Evolutionary conservation across 53 echinoderm and acorn worm genomes (phyloP).

Genomic region (Temnopleurus reevesii): DNA sequence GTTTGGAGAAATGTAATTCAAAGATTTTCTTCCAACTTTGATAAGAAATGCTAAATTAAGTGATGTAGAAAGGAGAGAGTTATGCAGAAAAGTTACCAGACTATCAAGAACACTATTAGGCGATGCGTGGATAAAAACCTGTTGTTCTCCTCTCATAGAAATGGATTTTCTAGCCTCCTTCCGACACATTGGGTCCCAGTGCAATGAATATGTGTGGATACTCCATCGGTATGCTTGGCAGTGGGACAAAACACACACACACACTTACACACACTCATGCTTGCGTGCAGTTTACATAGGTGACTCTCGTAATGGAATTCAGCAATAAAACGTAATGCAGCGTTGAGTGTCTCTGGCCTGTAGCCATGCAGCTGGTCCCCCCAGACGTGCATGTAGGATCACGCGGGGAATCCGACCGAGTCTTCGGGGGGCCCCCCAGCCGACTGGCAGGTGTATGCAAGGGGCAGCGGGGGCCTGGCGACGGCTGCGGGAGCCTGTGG

Average conservation of each 20-base stretch:
- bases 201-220: background rate
- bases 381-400: slow-evolving; percentile 45
- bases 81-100: background rate
- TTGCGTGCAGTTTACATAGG: background rate
- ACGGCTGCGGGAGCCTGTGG: background rate
- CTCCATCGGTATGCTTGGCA: no score
- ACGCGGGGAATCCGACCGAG: slow-evolving; percentile 5
- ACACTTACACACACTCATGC: background rate
- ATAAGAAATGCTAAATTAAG: no score
- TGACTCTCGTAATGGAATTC: slow-evolving; percentile 35
- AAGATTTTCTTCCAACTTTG: background rate
- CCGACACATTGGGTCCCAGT: slow-evolving; percentile 9
- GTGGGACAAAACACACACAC: no score
- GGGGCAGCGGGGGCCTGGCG: background rate
- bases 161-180: background rate
- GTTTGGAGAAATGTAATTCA: background rate
- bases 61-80: background rate
- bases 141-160: background rate
- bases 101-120: background rate
- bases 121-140: background rate
- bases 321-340: slow-evolving; percentile 47
- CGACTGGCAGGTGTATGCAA: slow-evolving; percentile 22
- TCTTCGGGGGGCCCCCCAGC: background rate
- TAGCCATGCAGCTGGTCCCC: slow-evolving; percentile 55
- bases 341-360: slow-evolving; percentile 39